A percentile compares a stretch with the other conserved stretches of the same genome.
Conservation (phyloP, 2,113 vertebrate species). For the Hystrix cristata region DNA sequence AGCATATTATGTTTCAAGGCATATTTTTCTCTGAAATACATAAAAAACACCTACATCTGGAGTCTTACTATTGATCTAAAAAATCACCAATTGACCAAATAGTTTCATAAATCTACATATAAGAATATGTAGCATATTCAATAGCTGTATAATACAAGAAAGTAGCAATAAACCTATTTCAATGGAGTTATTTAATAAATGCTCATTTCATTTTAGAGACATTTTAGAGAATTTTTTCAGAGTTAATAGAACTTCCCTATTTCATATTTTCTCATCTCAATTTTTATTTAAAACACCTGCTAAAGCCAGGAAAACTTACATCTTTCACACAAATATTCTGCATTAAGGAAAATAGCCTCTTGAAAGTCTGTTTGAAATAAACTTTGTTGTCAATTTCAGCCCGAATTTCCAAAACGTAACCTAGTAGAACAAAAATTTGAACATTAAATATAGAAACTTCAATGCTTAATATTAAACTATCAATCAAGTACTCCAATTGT, state of each 20-base stretch:
- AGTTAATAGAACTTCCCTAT: not conserved
- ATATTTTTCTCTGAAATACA: not conserved
- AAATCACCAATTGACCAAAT: not conserved
- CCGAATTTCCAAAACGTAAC: not conserved
- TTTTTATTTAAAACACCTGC: conserved; percentile 8
- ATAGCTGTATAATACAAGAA: not conserved
- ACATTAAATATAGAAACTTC: not conserved
- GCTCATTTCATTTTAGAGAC: not conserved
- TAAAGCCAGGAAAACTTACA: not conserved
- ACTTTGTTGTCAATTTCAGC: not conserved
- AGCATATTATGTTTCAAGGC: conserved; percentile 1
- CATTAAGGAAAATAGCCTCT: not conserved
- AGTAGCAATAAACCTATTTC: not conserved
- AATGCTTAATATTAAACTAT: not conserved
- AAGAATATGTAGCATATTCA: not conserved
- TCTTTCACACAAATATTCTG: conserved; percentile 10
- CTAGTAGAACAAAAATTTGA: not conserved
- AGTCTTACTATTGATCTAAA: conserved; percentile 17
- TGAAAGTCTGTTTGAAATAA: not conserved
- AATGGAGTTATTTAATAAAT: conserved; percentile 8
- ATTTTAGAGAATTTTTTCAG: not conserved
- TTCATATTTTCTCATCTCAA: not conserved
- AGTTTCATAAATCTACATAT: not conserved
- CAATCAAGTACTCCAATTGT: not conserved
- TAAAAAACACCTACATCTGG: conserved; percentile 7